Evolutionary conservation across 2,888 invertebrate genomes (phyloP), one percentile per base, ranked within the genome.

Genomic region (Pheosia gnoma): DNA sequence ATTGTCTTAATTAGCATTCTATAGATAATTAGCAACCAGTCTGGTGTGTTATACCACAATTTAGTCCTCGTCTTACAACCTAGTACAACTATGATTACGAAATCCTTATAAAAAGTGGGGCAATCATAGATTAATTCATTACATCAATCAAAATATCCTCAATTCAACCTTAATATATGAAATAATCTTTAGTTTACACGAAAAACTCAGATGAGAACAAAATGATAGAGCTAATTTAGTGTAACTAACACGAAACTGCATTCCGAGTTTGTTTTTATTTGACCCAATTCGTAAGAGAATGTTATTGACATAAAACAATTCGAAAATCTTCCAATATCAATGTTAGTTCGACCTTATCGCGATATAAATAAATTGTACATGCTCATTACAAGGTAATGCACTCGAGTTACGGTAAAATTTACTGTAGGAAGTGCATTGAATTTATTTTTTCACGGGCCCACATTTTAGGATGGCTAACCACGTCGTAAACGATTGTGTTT

Each of bases 391-490:
- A 45, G 45, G 57, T 25, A 55, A 53, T 59, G 38, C 53, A 56
- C 13, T n/a, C n/a, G n/a, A 59, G 6, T 6, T 52, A 59, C 8
- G 43, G 11, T 36, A 10, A 45, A 25, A 56, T 41, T 56, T 6
- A 41, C 8, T 41, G 58, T 62, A 64, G 65, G 67, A 69, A 62
- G 63, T 59, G 25, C 39, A 53, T 45, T 59, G 63, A 69, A 70
- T 64, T 61, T 66, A 69, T 58, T 65, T 68, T 71, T 75, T 56
- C 56, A 65, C 63, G 78, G 75, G 78, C 82, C 87, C 81, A 87
- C 88, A 87, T 82, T 88, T 87, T 87, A 87, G 86, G 72, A 82
- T 63, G 72, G 57, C 36, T 59, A 60, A 65, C 64, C n/a, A 8
- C 9, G 9, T 43, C 43, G 10, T 43, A 2, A 43, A 2, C 4